Conservation (phyloP, 2,113 vertebrate species). For the Hemicordylus capensis region DNA sequence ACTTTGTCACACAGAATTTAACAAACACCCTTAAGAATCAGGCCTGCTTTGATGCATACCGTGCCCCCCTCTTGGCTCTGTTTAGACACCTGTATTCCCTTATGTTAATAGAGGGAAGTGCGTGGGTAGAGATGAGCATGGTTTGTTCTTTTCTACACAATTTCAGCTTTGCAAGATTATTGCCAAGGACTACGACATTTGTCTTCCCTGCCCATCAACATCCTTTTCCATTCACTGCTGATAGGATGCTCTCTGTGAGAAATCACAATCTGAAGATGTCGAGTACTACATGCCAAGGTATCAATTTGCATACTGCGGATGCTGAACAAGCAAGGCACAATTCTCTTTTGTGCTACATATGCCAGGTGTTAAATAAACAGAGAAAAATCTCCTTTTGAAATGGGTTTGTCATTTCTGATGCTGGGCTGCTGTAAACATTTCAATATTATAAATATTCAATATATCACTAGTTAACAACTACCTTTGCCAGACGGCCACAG, state of each 20-base stretch:
- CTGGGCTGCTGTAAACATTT: neutral
- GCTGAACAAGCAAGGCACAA: neutral
- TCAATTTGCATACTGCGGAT: neutral
- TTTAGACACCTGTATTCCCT: neutral
- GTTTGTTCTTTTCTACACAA: neutral
- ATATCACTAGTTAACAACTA: neutral
- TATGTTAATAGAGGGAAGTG: neutral
- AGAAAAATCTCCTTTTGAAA: neutral
- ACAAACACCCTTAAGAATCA: neutral
- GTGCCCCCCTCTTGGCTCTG: rapidly evolving
- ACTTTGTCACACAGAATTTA: neutral
- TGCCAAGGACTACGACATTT: neutral
- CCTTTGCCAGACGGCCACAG: neutral
- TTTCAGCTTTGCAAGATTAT: neutral
- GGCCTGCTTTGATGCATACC: neutral
- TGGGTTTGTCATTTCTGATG: neutral
- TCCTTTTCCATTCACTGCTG: neutral
- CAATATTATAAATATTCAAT: neutral
- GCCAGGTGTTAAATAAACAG: neutral
- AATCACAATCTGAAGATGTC: neutral
- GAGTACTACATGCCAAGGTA: neutral
- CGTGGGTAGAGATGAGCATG: neutral
- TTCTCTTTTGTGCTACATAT: neutral
- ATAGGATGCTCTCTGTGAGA: rapidly evolving
- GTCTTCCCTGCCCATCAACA: neutral